phyloP scores from a whole-genome alignment of 2,113 vertebrate genomes.

The Eulemur rufifrons region DNA sequence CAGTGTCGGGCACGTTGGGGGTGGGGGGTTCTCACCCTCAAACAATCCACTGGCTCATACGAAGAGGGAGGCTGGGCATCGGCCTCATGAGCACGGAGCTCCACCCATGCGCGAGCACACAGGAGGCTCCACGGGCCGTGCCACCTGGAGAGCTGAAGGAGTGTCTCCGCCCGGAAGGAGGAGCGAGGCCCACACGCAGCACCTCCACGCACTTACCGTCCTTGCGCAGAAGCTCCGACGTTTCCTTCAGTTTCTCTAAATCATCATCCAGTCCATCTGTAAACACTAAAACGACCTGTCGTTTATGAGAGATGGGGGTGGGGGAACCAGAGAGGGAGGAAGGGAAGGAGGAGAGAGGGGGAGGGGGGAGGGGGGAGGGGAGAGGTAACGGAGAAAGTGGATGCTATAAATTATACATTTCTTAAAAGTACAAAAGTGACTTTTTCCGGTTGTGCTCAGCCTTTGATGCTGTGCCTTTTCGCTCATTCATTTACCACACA shows the following conservation, averaged over 20 bases:
- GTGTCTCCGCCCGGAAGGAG: background rate
- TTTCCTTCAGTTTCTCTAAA: constrained; percentile 81
- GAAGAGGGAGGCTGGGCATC: background rate
- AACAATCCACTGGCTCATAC: background rate
- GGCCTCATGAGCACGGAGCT: background rate
- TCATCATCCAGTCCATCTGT: constrained; percentile 90
- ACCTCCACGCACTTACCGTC: constrained; percentile 74
- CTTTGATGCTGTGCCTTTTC: background rate
- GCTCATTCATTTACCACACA: background rate
- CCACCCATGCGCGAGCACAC: background rate
- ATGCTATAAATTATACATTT: background rate
- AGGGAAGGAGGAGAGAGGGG: background rate
- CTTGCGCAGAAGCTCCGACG: constrained; percentile 79
- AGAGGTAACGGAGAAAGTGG: background rate
- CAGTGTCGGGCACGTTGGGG: background rate
- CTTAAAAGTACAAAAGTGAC: background rate
- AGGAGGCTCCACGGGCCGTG: background rate
- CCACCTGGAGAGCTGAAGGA: background rate
- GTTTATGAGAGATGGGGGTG: background rate
- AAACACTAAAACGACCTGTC: constrained; percentile 91
- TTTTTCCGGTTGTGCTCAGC: background rate
- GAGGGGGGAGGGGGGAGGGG: too few species aligned
- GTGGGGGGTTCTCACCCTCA: background rate
- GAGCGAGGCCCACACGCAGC: too few species aligned
- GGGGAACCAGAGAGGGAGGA: background rate